Base-by-base conservation (phyloP, 2,888 invertebrate genomes). In the Trichacis sp. region DNA sequence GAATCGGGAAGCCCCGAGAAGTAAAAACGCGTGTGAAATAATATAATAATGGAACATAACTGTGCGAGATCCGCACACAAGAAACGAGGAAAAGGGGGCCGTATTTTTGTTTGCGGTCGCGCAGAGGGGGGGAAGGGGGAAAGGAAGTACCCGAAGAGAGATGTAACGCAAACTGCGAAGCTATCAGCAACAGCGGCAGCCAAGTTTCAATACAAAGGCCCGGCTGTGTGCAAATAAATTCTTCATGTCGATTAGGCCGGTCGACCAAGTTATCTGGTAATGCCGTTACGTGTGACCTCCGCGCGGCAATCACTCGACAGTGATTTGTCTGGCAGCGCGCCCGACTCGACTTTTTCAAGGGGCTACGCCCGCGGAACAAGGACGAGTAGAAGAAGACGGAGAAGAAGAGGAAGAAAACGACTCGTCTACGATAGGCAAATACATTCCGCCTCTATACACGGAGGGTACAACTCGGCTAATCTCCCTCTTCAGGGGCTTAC, bases 211-310 rank as follows among this genome's bases (percentile, higher is more conserved):
- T 58, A 61, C 57, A 61, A 66, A 66, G 54, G 57, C 43, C 17
- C 30, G 49, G 54, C 54, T 61, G 61, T 53, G 51, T 17, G 53
- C 53, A 20, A 58, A 62, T 58, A 61, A 66, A 66, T 66, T 62
- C 58, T 62, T 54, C 50, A 42, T 38, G 18, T 45, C 53, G 60
- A 65, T 65, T 57, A 57, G 51, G 60, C 54, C 50, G 46, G 49
- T n/a, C 45, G 52, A 52, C 48, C 56, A 54, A 49, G 18, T 46
- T n/a, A n/a, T n/a, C n/a, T n/a, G n/a, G n/a, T 30, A 42, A 57
- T 65, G 60, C 61, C 61, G 61, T 61, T 65, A 65, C 14, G 40
- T 40, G 15, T 40, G 40, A 40, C 40, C 40, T 40, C 14, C n/a
- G n/a, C 14, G 14, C 5, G 14, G 40, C 2, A 40, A 40, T 15